Evolutionary conservation across 2,888 invertebrate genomes (phyloP), one percentile per base, ranked within the genome.

Genomic region (Cryptocephalus primarius): DNA sequence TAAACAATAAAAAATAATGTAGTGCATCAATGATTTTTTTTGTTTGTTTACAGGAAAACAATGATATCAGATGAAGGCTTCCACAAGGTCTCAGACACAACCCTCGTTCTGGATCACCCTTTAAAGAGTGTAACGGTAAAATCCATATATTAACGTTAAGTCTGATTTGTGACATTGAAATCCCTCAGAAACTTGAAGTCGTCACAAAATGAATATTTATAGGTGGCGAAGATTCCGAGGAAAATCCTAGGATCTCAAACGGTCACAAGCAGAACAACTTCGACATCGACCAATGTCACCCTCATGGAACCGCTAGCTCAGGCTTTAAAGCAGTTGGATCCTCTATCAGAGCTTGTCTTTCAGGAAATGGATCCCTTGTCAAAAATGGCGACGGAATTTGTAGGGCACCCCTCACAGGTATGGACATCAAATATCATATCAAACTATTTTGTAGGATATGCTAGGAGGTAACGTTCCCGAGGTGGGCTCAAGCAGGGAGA

Each of bases 251-350:
- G 74, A n/a, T 74, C 67, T 33, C 59, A 61, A 48, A 60, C 64
- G 9, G 76, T 76, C 57, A 75, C 76, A 4, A 73, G 74, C 36
- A 73, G 76, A 1, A 76, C 76, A 1, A 76, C 75, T 4, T 69
- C 72, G 31, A 55, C 67, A 12, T 66, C 67, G 31, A 64, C 66
- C 32, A 63, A 67, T 39, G 56, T 65, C 9, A 64, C 66, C 48
- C 64, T 74, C 36, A 68, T 76, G 33, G 78, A 80, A 60, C 76
- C 78, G 4, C 58, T 80, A 10, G 67, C 75, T 46, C 66, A 72
- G 8, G 76, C 79, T 33, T 65, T 87, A 4, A 85, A 85, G 62
- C 85, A 85, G 32, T 73, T 78, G 0, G 87, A 88, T 71, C 88
- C 88, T 0, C 68, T 88, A 31, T 83, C 83, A 13, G 80, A 81